Conservation (phyloP, 2,113 vertebrate genomes). For the Cisticola juncidis region DNA sequence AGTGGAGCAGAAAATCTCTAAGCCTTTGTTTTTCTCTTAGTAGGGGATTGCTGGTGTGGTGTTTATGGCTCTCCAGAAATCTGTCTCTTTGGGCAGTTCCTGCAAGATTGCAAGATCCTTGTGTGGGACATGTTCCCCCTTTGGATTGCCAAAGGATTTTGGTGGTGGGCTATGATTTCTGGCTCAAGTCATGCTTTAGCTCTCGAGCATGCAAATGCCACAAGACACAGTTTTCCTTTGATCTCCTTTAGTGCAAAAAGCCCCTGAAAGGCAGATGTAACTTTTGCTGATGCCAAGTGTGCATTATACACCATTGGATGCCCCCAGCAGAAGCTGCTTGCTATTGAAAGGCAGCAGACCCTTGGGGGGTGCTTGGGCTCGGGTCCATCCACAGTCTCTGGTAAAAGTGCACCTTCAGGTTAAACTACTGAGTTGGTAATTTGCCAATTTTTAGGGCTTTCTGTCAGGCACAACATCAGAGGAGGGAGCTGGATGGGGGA, state of each 20-base stretch:
- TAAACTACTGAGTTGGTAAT: neutral
- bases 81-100: neutral
- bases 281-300: neutral
- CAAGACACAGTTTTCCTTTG: neutral
- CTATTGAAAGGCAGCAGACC: fast-evolving
- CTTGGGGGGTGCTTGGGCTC: fast-evolving
- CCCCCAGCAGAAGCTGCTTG: neutral
- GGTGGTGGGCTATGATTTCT: neutral
- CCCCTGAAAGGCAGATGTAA: neutral
- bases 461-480: neutral
- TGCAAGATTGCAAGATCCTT: neutral
- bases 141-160: neutral
- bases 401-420: neutral
- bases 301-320: neutral
- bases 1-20: constrained; percentile 10
- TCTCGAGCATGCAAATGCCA: neutral
- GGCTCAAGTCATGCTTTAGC: neutral
- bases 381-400: neutral
- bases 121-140: fast-evolving
- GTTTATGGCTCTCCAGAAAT: neutral
- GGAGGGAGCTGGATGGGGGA: neutral
- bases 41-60: neutral
- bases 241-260: neutral
- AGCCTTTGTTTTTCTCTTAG: neutral
- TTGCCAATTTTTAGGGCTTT: neutral